A percentile compares a stretch with the other conserved stretches of the same genome.
Conservation (phyloP, 2,113 vertebrate genomes). For the Piaya cayana region DNA sequence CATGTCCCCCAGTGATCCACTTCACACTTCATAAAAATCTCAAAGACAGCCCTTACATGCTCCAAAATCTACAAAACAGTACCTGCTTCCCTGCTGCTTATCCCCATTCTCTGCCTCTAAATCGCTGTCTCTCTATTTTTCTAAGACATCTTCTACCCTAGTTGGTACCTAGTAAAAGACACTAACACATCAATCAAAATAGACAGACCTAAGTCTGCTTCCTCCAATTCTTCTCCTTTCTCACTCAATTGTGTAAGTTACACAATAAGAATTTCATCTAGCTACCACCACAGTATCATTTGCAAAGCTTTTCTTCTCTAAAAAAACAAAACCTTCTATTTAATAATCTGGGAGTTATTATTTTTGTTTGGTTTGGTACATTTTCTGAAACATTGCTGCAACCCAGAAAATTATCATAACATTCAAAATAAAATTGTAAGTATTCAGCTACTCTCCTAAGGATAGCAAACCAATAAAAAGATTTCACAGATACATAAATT, state of each 20-base stretch:
- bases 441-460: not conserved
- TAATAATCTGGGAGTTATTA: not conserved
- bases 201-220: not conserved
- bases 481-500: not conserved
- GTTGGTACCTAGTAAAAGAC: not conserved
- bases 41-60: not conserved
- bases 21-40: not conserved
- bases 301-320: not conserved
- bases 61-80: not conserved
- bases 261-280: not conserved
- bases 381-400: not conserved
- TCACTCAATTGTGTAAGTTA: not conserved
- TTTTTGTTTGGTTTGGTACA: not conserved
- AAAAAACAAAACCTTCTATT: not conserved
- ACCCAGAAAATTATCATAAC: not conserved
- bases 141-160: not conserved
- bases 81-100: not conserved
- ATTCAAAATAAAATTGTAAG: not conserved
- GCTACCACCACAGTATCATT: not conserved
- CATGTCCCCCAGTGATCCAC: too few relatives aligned
- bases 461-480: not conserved
- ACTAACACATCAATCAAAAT: not conserved
- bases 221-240: not conserved
- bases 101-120: not conserved
- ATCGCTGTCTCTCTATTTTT: not conserved